Percentiles rank a stretch among this genome's conserved stretches.
Conservation (phyloP, 2,888 invertebrate genomes). For the Coecobrya sp. region DNA sequence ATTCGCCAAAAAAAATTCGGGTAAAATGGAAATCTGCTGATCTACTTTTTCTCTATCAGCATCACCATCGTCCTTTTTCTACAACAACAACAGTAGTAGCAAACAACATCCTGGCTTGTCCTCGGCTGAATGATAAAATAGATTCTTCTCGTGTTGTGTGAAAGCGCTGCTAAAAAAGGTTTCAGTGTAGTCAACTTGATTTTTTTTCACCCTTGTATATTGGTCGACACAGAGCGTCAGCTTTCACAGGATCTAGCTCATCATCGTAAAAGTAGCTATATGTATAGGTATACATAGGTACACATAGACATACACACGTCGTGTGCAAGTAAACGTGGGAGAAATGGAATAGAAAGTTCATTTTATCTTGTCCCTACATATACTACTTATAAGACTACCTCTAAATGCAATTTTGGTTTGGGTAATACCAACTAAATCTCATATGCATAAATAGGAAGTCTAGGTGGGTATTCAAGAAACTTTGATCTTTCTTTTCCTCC, state of each 20-base stretch:
- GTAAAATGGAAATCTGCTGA: slow-evolving; percentile 20
- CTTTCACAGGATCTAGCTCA: not conserved
- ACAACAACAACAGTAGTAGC: not conserved
- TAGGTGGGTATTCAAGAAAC: not conserved
- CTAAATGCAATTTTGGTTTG: not conserved
- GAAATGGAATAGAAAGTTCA: not conserved
- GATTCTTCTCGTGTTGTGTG: slow-evolving; percentile 24
- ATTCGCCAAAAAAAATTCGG: not conserved
- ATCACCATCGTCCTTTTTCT: not conserved
- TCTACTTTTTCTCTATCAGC: not conserved
- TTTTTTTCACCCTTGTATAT: not conserved
- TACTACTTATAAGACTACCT: not conserved
- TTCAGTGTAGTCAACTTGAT: not conserved
- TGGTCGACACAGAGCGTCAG: not conserved
- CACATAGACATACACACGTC: not conserved
- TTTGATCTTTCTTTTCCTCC: not conserved
- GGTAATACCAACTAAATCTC: not conserved
- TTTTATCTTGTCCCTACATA: not conserved
- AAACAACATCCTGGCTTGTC: slow-evolving; percentile 22
- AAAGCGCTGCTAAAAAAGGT: too few relatives aligned
- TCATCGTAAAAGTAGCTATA: not conserved
- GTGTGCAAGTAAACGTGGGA: too few relatives aligned
- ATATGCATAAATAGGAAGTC: not conserved
- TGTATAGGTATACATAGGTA: not conserved
- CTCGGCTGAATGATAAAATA: not conserved